Percentiles rank a stretch among this genome's conserved stretches.
phyloP scores from a whole-genome alignment of 2,113 vertebrate genomes.

The Tachysurus fulvidraco region DNA sequence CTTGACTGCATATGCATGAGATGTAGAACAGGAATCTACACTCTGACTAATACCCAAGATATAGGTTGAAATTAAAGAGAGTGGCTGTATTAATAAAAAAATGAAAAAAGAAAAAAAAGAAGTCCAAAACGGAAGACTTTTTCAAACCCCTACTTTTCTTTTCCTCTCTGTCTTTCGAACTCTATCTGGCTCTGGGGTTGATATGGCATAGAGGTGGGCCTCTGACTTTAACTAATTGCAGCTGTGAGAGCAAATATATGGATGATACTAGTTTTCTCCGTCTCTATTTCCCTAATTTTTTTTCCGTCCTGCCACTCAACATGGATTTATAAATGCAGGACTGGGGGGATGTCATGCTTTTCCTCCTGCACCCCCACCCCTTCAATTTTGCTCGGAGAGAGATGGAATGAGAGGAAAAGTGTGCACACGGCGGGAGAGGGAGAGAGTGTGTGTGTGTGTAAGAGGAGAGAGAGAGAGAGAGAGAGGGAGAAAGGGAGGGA shows the following conservation, averaged over 20 bases:
- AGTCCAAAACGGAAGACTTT: conserved; percentile 60
- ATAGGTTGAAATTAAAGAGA: conserved; percentile 21
- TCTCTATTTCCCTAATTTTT: conserved; percentile 40
- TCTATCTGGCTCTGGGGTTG: conserved; percentile 52
- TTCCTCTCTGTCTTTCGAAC: neutral
- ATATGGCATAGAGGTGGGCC: conserved; percentile 68
- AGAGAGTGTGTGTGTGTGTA: neutral
- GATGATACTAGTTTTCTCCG: conserved; percentile 68
- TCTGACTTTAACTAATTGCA: conserved; percentile 76
- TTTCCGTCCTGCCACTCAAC: conserved; percentile 59
- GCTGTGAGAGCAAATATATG: conserved; percentile 77
- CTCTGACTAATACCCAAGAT: conserved; percentile 18
- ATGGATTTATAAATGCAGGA: conserved; percentile 48
- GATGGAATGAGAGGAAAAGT: conserved; percentile 41
- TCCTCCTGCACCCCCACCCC: conserved; percentile 53
- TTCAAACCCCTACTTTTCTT: conserved; percentile 12
- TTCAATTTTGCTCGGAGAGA: conserved; percentile 59
- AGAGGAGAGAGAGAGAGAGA: conserved; percentile 43
- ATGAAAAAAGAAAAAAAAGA: conserved; percentile 45
- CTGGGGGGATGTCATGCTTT: conserved; percentile 55
- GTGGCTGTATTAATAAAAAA: conserved; percentile 3
- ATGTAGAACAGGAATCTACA: conserved; percentile 56
- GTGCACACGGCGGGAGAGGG: conserved; percentile 45
- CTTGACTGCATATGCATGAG: conserved; percentile 38
- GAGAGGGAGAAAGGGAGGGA: conserved; percentile 50